phyloP scores from a whole-genome alignment of 2,888 invertebrate species.

The Julus scandinavius region DNA sequence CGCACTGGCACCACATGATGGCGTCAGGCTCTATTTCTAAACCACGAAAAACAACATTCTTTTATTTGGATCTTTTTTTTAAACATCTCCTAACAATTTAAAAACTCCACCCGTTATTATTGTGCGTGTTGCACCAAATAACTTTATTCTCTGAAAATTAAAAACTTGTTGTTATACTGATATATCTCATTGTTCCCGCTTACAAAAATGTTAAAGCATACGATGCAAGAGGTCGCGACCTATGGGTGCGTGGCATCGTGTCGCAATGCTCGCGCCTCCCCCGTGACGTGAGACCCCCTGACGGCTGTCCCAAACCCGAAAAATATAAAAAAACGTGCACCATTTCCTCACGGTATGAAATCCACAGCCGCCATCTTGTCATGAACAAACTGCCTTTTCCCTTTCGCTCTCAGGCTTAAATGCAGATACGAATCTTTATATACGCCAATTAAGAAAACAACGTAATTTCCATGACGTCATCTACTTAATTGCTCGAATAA shows the following conservation, averaged over 20 bases:
- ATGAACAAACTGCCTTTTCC: background rate
- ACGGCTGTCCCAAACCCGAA: background rate
- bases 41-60: slow-evolving; percentile 30
- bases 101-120: slow-evolving; percentile 20
- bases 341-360: background rate
- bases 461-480: slow-evolving; percentile 19
- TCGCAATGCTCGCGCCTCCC: background rate
- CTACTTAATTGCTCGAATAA: background rate
- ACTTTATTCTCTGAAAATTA: background rate
- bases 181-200: background rate
- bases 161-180: background rate
- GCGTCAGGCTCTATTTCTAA: background rate
- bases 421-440: slow-evolving; percentile 2
- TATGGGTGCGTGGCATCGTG: slow-evolving; percentile 11
- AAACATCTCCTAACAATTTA: background rate
- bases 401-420: slow-evolving; percentile 28
- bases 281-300: background rate
- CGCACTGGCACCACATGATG: background rate
- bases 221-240: background rate
- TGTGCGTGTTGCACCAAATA: background rate
- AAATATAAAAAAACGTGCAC: background rate
- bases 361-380: background rate
- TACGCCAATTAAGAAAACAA: slow-evolving; percentile 12
- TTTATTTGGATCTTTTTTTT: background rate
- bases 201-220: background rate